These are phyloP conservation scores for Punctoribates punctum DNA, from an alignment of 2,888 invertebrate genomes.

Conservation along the genomic window DNA sequence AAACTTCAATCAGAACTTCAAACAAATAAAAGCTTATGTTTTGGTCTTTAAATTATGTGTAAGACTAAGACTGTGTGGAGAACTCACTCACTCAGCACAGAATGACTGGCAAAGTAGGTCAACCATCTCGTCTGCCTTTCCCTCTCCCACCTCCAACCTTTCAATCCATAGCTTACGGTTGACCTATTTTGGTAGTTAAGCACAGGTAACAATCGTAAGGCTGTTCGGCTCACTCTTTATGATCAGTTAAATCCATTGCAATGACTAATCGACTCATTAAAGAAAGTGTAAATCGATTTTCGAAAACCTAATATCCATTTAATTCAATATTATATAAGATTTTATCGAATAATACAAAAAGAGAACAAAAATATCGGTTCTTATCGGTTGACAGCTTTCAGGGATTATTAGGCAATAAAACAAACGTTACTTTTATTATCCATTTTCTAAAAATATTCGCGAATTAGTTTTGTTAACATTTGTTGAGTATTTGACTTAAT, in stretches of 20 bases:
- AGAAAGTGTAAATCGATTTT: background rate
- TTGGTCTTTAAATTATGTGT: background rate
- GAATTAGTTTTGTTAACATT: no score
- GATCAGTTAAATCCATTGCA: background rate
- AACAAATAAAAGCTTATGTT: no score
- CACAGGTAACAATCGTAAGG: background rate
- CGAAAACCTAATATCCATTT: background rate
- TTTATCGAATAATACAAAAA: no score
- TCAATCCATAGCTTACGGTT: conserved; percentile 25
- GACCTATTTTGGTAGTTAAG: conserved; percentile 17
- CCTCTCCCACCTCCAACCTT: conserved; percentile 8
- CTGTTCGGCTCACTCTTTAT: background rate
- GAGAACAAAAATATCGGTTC: no score
- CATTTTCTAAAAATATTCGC: no score
- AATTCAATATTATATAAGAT: no score
- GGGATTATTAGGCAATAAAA: no score
- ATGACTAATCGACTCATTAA: background rate
- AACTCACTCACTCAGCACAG: background rate
- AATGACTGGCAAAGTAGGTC: conserved; percentile 14
- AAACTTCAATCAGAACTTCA: no score
- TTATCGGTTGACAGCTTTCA: no score
- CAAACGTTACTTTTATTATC: no score
- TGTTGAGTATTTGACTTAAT: no score
- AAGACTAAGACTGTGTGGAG: background rate
- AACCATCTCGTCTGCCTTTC: conserved; percentile 27